Evolutionary conservation across 2,888 invertebrate genomes (phyloP).

Genomic region (Idaea straminata): DNA sequence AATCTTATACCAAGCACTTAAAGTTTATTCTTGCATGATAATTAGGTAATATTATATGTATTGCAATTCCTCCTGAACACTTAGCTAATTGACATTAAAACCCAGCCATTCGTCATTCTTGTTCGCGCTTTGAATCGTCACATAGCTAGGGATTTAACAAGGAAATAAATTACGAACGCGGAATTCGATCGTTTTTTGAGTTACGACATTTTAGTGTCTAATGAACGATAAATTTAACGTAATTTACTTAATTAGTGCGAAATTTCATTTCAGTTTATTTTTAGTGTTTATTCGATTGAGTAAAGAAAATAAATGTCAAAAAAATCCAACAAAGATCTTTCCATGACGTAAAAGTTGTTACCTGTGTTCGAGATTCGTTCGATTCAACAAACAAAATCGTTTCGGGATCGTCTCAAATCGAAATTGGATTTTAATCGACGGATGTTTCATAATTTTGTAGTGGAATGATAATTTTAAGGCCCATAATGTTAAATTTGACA

Average conservation of each 20-base stretch:
- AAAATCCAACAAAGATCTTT: background rate
- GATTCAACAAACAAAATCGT: slow-evolving; percentile 26
- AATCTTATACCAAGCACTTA: slow-evolving; percentile 25
- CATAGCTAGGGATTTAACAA: slow-evolving; percentile 46
- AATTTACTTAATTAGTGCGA: background rate
- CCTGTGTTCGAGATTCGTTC: slow-evolving; percentile 35
- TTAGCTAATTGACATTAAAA: slow-evolving; percentile 71
- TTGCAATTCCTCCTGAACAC: slow-evolving; percentile 45
- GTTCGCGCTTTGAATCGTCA: slow-evolving; percentile 49
- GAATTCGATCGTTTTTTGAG: slow-evolving; percentile 17
- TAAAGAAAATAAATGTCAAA: background rate
- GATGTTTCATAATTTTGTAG: slow-evolving; percentile 47
- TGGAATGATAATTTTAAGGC: slow-evolving; percentile 51
- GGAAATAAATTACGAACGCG: slow-evolving; percentile 18
- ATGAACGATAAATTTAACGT: slow-evolving; percentile 6
- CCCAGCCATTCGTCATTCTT: slow-evolving; percentile 62
- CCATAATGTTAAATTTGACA: slow-evolving; percentile 45
- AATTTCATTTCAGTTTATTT: background rate
- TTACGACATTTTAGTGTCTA: slow-evolving; percentile 16
- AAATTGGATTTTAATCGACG: slow-evolving; percentile 67
- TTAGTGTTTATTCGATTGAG: background rate
- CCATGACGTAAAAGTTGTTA: background rate
- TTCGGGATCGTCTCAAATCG: slow-evolving; percentile 34
- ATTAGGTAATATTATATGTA: slow-evolving; percentile 47
- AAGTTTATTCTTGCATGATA: slow-evolving; percentile 33